phyloP scores from a whole-genome alignment of 2,113 vertebrate genomes.

The Jacana jacana region DNA sequence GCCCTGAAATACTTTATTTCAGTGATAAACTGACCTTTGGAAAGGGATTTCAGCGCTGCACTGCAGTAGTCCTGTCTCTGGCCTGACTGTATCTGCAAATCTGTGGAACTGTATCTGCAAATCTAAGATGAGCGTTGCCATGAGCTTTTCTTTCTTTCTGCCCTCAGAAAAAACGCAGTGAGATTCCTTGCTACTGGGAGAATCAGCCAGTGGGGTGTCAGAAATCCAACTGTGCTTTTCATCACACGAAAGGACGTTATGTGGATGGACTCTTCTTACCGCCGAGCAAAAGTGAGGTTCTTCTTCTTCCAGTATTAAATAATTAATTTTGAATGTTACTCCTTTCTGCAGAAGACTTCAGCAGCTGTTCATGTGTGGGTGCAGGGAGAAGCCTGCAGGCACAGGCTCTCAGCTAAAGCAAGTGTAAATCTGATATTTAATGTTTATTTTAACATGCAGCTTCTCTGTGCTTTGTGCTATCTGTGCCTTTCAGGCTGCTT shows the following conservation, averaged over 20 bases:
- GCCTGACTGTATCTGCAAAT: rapidly evolving
- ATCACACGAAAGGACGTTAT: slow-evolving; percentile 85
- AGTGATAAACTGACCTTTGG: neutral
- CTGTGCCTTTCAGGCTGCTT: neutral
- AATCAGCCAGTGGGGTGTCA: slow-evolving; percentile 92
- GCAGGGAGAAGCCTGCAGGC: neutral
- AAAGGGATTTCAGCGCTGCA: neutral
- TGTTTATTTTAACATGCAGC: neutral
- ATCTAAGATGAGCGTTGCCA: rapidly evolving
- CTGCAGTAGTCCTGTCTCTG: neutral
- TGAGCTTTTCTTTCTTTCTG: neutral
- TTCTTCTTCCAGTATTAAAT: neutral
- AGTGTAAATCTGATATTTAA: neutral
- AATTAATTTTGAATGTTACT: neutral
- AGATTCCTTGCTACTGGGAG: slow-evolving; percentile 96
- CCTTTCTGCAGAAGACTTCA: rapidly evolving
- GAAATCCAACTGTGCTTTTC: slow-evolving; percentile 93
- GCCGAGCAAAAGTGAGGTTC: slow-evolving; percentile 82
- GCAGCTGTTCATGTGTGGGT: neutral
- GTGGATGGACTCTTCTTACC: slow-evolving; percentile 87
- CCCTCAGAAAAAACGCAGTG: slow-evolving; percentile 90
- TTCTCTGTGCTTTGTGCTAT: neutral
- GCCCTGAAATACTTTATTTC: neutral
- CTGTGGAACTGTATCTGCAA: rapidly evolving
- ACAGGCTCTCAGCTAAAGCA: neutral